These are phyloP conservation scores for Onchidella celtica DNA, from an alignment of 2,888 invertebrate genomes.

Conservation along the genomic window DNA sequence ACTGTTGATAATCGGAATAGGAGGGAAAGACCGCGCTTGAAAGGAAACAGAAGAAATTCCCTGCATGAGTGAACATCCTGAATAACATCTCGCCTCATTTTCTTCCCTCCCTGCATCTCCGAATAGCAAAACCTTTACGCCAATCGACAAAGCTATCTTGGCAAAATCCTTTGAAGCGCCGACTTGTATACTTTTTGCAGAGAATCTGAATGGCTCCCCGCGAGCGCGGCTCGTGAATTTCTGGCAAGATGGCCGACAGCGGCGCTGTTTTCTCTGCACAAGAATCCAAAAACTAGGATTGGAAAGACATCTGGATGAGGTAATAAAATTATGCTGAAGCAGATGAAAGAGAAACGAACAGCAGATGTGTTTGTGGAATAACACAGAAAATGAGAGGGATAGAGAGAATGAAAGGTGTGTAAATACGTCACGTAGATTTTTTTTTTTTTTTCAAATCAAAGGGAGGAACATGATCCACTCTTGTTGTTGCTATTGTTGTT, in stretches of 20 bases:
- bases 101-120: background rate
- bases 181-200: constrained; percentile 39
- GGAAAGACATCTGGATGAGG: constrained; percentile 45
- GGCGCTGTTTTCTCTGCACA: no score
- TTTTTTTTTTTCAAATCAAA: background rate
- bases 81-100: constrained; percentile 4
- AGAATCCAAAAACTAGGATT: constrained; percentile 14
- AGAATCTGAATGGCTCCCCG: background rate
- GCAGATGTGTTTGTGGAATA: constrained; percentile 12
- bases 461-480: no score
- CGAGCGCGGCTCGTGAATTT: constrained; percentile 9
- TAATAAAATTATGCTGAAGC: constrained; percentile 40
- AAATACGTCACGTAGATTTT: background rate
- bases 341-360: constrained; percentile 40
- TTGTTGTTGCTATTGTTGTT: no score
- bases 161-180: constrained; percentile 32
- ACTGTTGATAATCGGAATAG: background rate
- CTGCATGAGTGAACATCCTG: background rate
- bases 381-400: background rate
- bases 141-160: constrained; percentile 18
- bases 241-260: no score
- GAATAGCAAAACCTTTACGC: constrained; percentile 28
- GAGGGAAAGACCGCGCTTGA: background rate
- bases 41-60: background rate
- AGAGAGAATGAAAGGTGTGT: background rate